A percentile compares a stretch with the other conserved stretches of the same genome.
These are phyloP conservation scores for Styela clava DNA, from an alignment of 23 tunicate species.

Conservation along the genomic window DNA sequence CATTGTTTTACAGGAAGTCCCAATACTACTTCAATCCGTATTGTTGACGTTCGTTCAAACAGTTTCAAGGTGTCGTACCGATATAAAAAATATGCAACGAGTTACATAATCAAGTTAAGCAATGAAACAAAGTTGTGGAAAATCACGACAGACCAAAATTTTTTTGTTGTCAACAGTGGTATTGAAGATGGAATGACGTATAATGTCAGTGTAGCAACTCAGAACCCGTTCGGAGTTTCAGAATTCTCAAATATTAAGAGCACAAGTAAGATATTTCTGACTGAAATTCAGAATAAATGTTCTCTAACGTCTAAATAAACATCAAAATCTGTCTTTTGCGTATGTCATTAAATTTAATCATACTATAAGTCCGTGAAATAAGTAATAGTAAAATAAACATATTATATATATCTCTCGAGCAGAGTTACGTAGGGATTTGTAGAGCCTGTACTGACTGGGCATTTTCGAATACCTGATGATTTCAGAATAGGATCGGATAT, in stretches of 20 bases:
- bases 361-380: too few relatives aligned
- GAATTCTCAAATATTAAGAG: neutral
- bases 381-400: too few relatives aligned
- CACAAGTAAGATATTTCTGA: slow-evolving; percentile 9
- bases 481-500: too few relatives aligned
- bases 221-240: neutral
- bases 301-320: too few relatives aligned
- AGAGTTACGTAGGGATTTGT: too few relatives aligned
- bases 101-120: neutral
- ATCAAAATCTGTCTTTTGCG: too few relatives aligned
- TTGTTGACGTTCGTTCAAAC: neutral
- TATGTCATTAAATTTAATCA: too few relatives aligned
- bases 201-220: neutral
- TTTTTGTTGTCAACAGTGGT: neutral
- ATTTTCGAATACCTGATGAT: too few relatives aligned
- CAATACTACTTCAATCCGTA: neutral
- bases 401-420: too few relatives aligned
- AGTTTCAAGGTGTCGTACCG: neutral
- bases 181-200: neutral
- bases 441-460: too few relatives aligned
- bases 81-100: neutral
- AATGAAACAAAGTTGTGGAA: neutral
- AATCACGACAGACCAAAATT: neutral
- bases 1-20: neutral
- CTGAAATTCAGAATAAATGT: too few relatives aligned